Evolutionary conservation across 2,113 vertebrate genomes (phyloP), one percentile per base, ranked within the genome.

Genomic region (Merops nubicus): DNA sequence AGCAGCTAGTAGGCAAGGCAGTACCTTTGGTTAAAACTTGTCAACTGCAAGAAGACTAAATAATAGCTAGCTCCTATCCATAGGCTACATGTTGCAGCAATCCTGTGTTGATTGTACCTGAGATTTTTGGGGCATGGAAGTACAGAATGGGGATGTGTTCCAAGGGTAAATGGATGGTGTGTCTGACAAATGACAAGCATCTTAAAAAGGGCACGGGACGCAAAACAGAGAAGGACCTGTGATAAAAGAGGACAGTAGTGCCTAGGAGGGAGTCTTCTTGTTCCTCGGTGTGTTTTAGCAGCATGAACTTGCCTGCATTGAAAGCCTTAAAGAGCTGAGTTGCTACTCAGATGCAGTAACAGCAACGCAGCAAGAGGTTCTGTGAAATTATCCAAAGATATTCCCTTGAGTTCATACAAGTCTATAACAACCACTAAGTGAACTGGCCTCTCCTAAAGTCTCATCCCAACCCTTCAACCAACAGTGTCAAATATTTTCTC

Each of bases 281-380:
- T 59, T 67, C 19, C 23, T 70, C 1, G 0, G 15, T 29, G 33
- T 1, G 1, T 8, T 82, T 85, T 28, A 69, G 3, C 22, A 54
- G 21, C 10, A 7, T 12, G 10, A 74, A 29, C 13, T 8, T 42
- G 22, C 19, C 15, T 29, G 11, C 29, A 6, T 28, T n/a, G n/a
- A n/a, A n/a, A n/a, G n/a, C n/a, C n/a, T n/a, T n/a, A n/a, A n/a
- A n/a, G n/a, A n/a, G n/a, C n/a, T n/a, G n/a, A n/a, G n/a, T n/a
- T n/a, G n/a, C 13, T 48, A 38, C 22, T 75, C 34, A 47, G 28
- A 4, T 22, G 33, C 2, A 5, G 13, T 28, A 72, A 11, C 26
- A 72, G 4, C 28, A 64, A 12, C 23, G 26, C 17, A 68, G 12
- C 10, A 75, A 62, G 18, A 72, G 54, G 7, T 12, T 8, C 40